Evolutionary conservation across 1,140 invertebrate genomes (phyloP).

Genomic region (Aporrectodea caliginosa): DNA sequence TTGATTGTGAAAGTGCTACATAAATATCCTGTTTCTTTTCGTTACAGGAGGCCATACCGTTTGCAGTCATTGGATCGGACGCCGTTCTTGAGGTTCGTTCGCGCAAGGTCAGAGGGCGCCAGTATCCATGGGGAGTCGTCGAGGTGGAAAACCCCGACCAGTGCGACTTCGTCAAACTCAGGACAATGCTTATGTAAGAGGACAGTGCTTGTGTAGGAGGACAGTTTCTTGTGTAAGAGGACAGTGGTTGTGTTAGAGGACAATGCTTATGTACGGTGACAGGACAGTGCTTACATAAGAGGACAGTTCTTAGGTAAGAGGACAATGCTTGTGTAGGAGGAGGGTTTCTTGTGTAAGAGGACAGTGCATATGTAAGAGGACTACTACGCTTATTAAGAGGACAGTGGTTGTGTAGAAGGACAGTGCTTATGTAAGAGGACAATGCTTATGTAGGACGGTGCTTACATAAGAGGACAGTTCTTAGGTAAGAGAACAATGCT

Average conservation of each 20-base stretch:
- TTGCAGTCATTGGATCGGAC: constrained; percentile 83
- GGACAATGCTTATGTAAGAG: constrained; percentile 29
- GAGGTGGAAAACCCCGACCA: constrained; percentile 37
- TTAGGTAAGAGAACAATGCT: constrained; percentile 34
- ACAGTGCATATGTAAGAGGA: no score
- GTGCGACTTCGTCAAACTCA: constrained; percentile 36
- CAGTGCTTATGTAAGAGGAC: constrained; percentile 22
- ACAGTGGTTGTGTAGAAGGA: no score
- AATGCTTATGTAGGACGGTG: no score
- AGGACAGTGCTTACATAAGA: no score
- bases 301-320: no score
- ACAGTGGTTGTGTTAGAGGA: no score
- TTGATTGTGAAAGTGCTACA: neutral
- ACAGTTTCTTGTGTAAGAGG: no score
- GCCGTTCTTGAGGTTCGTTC: constrained; percentile 33
- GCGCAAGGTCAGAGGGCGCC: constrained; percentile 33
- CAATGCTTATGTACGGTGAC: constrained; percentile 25
- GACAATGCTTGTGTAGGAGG: no score
- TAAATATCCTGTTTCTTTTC: neutral
- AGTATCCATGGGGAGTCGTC: constrained; percentile 38
- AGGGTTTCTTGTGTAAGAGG: no score
- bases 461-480: no score
- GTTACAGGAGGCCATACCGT: constrained; percentile 62
- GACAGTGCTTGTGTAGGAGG: no score
- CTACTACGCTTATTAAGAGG: no score